Base-by-base conservation (phyloP, 1,140 invertebrate species). In the Galleria mellonella region DNA sequence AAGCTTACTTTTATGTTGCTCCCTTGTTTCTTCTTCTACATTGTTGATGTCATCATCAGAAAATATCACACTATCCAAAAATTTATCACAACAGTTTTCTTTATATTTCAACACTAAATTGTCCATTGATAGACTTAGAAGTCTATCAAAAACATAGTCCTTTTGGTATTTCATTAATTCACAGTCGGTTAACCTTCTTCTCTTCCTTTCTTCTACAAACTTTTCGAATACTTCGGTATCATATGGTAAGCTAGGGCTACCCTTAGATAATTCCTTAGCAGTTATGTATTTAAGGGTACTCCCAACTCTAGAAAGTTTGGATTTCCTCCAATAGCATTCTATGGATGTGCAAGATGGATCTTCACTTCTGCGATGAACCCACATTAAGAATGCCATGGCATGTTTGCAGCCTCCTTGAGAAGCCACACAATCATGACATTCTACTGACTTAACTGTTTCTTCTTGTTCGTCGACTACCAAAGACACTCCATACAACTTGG, bases 291-390 rank as follows among this genome's bases (percentile, higher is more conserved):
- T 59, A 23, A 56, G 4, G 15, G 15, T 49, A 11, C 27, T 44
- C 1, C 55, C 54, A 42, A 65, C 57, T 41, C 44, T 50, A 4
- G 62, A 55, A 7, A 61, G 30, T 10, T 45, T 59, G 0, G 61
- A 55, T 51, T 68, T 68, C 11, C 27, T 45, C 61, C 61, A 82
- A 28, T 84, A 86, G 17, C 78, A 84, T 15, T 75, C 46, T 0
- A 65, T 52, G 1, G 50, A 32, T 6, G 74, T 85, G 9, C 61
- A 67, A 4, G 79, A 64, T 7, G 73, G 76, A 30, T 82, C 72
- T 50, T 79, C 75, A 50, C 66, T 83, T 9, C 73, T 27, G 0
- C 74, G 51, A 63, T 86, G 74, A 8, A 79, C 38, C 77, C 74
- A 82, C 71, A 77, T 75, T 0, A 36, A 51, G 32, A 83, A 77